phyloP scores from a whole-genome alignment of 2,888 invertebrate genomes.

The Ennomos quercinarius region DNA sequence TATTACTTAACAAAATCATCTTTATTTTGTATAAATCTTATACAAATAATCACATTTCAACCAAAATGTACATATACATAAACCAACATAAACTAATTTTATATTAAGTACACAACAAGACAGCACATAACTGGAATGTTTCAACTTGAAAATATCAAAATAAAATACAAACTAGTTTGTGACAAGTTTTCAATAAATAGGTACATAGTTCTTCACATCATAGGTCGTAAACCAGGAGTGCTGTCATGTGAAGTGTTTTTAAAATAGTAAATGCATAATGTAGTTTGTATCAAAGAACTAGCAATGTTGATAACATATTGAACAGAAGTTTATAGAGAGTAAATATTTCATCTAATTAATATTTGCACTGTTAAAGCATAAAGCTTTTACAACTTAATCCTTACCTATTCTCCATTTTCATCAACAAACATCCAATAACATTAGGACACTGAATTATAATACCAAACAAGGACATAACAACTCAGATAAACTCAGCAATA shows the following conservation, averaged over 20 bases:
- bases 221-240: conserved; percentile 55
- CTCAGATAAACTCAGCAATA: no score
- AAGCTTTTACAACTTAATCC: no score
- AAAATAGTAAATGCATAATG: conserved; percentile 74
- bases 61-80: conserved; percentile 81
- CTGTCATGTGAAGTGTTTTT: conserved; percentile 64
- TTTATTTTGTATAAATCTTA: conserved; percentile 56
- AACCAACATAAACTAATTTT: conserved; percentile 50
- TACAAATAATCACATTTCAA: conserved; percentile 70
- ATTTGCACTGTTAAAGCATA: conserved; percentile 4
- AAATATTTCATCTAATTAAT: background rate
- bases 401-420: no score
- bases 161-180: conserved; percentile 47
- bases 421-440: no score
- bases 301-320: conserved; percentile 5
- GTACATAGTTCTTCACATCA: conserved; percentile 24
- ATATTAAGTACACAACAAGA: conserved; percentile 79
- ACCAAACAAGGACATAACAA: no score
- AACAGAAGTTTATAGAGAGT: background rate
- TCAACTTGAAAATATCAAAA: conserved; percentile 49
- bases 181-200: conserved; percentile 46
- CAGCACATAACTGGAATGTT: conserved; percentile 82
- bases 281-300: conserved; percentile 37
- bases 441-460: no score
- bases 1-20: conserved; percentile 59